Evolutionary conservation across 2,797 vertebrate species (phyloP), one percentile per base, ranked within the genome.

Genomic region (Atherinosoma microstoma): DNA sequence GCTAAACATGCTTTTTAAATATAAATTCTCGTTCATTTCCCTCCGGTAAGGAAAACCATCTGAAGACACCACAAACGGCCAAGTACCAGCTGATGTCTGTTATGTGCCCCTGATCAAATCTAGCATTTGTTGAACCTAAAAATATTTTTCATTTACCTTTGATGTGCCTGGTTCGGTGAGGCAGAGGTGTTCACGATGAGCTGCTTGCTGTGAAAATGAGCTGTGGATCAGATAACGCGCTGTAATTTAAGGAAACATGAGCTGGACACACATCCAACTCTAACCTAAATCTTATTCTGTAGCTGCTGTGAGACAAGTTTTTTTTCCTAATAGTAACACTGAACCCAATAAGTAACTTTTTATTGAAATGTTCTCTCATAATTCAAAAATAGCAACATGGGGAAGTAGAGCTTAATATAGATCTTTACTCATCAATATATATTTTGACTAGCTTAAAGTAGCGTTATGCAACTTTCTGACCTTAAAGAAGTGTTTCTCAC

Each of bases 161-260:
- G 29, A 13, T 27, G 24, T 27, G 22, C 22, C 54, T 3, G 79
- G n/a, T 32, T 65, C 45, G 6, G 82, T 18, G 79, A 29, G 30
- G 73, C 38, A 4, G 79, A 75, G 73, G 61, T 16, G 65, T 22
- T 72, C 35, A 70, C 69, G 53, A 36, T 73, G 38, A 45, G 60
- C 67, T 32, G 59, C 72, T 74, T 40, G 1, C 60, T 53, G 64
- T 49, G 75, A 72, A 68, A 69, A 65, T 24, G 69, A 70, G 59
- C 62, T 34, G 45, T 58, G 73, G 84, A 36, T 85, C 83, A 63
- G 35, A 59, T 83, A 42, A 67, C 83, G 1, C 54, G 29, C 24
- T 42, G 76, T 45, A 62, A 62, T 24, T 35, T 56, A 1, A n/a
- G 57, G 69, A 76, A 75, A 87, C 75, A 59, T 24, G 70, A 83